Evolutionary conservation across 2,888 invertebrate genomes (phyloP).

Genomic region (Perizoma affinitatum): DNA sequence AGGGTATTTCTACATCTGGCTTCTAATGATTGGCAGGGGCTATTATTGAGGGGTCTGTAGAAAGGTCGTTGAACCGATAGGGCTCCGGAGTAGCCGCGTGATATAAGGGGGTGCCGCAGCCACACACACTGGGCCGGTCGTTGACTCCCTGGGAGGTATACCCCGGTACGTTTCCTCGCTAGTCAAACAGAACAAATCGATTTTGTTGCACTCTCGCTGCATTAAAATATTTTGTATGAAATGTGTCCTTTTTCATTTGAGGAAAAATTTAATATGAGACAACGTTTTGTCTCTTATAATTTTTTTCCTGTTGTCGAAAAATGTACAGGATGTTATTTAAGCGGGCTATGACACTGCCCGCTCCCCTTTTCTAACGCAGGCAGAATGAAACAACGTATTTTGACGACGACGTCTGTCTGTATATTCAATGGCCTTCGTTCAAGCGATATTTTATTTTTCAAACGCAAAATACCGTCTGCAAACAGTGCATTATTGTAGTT

Average conservation of each 20-base stretch:
- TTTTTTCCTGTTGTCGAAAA: no score
- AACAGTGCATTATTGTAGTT: no score
- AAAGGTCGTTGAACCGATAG: slow-evolving; percentile 75
- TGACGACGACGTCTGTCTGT: no score
- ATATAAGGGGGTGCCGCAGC: slow-evolving; percentile 56
- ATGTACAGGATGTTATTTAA: no score
- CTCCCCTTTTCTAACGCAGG: no score
- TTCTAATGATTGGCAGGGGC: slow-evolving; percentile 50
- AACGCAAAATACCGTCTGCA: no score
- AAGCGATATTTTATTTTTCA: no score
- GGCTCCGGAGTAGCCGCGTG: slow-evolving; percentile 66
- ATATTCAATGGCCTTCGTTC: no score
- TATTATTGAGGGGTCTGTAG: slow-evolving; percentile 60
- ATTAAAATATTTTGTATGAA: neutral
- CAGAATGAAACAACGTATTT: no score
- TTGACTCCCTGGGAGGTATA: slow-evolving; percentile 72
- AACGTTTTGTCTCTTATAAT: no score
- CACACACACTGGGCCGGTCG: slow-evolving; percentile 72
- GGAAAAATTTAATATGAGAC: neutral
- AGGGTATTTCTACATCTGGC: neutral
- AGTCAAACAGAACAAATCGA: slow-evolving; percentile 52
- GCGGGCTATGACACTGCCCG: no score
- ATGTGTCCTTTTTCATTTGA: neutral
- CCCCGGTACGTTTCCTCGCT: slow-evolving; percentile 39
- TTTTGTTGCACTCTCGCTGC: slow-evolving; percentile 47